Base-by-base conservation (phyloP, 2,888 invertebrate species). In the Apotomis turbidana region DNA sequence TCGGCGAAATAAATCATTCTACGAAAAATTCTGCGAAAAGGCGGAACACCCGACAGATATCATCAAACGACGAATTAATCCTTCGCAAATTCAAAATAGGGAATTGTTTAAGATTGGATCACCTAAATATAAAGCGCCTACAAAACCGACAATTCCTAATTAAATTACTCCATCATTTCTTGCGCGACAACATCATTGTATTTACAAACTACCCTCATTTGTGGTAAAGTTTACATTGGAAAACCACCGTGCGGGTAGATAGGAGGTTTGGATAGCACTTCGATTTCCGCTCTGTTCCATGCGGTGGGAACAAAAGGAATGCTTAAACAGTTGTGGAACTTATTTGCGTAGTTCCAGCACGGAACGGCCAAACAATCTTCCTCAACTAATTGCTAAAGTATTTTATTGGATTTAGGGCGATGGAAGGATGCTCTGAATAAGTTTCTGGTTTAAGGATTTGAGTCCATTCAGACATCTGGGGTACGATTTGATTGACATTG, bases 321-420 rank as follows among this genome's bases (percentile, higher is more conserved):
- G 46, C 8, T 66, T 44, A 54, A 64, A 54, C 64, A 27, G 54
- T 64, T 55, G 55, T 66, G n/a, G 41, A 66, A 66, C 55, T 55
- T 46, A 66, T 66, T 66, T 66, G 66, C 55, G 36, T 66, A 66
- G 46, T 57, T 66, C 2, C 55, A 46, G n/a, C 64, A 58, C 58
- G 58, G 36, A 58, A 15, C n/a, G 15, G 8, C 27, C 55, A 57
- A 66, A 66, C 46, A 57, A 66, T 66, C 66, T 66, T 66, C 3
- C 27, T n/a, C 44, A 66, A 66, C 64, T 66, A 66, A 66, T 66
- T 66, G 55, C 64, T 4, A 55, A 66, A 66, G 57, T 66, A 55
- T 57, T 66, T 66, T 55, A 66, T 66, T 55, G 51, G 64, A 66
- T 55, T 66, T 46, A 4, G 54, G 55, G 49, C 13, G 51, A 38